These are phyloP conservation scores for Apostichopus japonicus DNA, from an alignment of 35 echinoderm and acorn worm species.

Conservation along the genomic window DNA sequence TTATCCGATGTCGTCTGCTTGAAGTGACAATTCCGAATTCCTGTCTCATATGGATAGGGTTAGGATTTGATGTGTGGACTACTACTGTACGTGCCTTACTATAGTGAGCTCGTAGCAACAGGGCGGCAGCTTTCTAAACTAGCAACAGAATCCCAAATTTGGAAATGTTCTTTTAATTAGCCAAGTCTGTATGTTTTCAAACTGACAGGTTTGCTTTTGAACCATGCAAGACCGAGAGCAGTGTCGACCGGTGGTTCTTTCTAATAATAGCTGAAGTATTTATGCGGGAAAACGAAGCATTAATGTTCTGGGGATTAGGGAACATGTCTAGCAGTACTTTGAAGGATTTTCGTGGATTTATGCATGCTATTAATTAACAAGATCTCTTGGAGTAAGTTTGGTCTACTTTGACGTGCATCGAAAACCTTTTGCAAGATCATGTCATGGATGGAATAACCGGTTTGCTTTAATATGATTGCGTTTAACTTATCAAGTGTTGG, in stretches of 20 bases:
- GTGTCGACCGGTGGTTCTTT: neutral
- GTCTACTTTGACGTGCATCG: too few relatives aligned
- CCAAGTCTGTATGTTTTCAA: neutral
- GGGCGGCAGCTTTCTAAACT: neutral
- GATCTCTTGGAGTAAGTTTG: too few relatives aligned
- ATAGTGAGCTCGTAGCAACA: neutral
- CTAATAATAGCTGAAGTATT: neutral
- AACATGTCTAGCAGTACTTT: neutral
- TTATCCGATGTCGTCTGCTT: neutral
- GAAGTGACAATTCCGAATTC: neutral
- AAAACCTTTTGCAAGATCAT: too few relatives aligned
- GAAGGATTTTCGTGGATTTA: too few relatives aligned
- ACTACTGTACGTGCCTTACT: neutral
- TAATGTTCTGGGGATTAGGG: neutral
- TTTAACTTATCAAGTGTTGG: too few relatives aligned
- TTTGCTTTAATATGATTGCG: too few relatives aligned
- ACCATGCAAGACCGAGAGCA: neutral
- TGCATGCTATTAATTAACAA: too few relatives aligned
- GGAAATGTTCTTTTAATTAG: neutral
- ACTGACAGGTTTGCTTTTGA: neutral
- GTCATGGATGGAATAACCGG: too few relatives aligned
- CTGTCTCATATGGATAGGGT: neutral
- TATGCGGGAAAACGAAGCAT: neutral
- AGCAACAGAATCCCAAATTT: neutral
- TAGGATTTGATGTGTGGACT: neutral